phyloP scores from a whole-genome alignment of 2,113 vertebrate genomes.

The Galbula dea region DNA sequence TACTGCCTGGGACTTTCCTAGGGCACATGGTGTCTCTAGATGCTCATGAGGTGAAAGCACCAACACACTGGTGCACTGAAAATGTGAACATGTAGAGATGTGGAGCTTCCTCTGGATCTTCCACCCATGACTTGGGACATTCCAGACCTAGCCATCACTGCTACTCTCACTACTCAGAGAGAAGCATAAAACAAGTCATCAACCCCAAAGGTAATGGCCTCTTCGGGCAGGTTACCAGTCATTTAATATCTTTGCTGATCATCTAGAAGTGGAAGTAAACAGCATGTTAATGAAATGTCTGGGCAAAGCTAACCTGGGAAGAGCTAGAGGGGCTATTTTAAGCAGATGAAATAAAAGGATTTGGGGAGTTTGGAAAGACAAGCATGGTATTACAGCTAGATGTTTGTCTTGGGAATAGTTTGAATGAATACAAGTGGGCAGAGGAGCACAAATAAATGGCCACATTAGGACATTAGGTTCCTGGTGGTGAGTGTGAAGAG shows the following conservation, averaged over 20 bases:
- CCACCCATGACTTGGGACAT: not conserved
- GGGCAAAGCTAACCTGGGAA: constrained; percentile 2
- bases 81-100: not conserved
- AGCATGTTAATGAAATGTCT: constrained; percentile 22
- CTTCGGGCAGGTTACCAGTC: constrained; percentile 29
- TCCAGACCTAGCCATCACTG: not conserved
- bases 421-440: not conserved
- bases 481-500: not conserved
- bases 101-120: not conserved
- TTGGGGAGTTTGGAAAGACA: not conserved
- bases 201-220: constrained; percentile 25
- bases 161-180: not conserved
- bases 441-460: not conserved
- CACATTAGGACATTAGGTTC: not conserved
- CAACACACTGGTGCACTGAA: accelerated
- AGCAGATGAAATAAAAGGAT: not conserved
- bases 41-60: not conserved
- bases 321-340: not conserved
- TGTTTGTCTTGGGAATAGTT: not conserved
- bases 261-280: constrained; percentile 28
- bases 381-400: not conserved
- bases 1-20: not conserved
- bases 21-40: accelerated
- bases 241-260: not conserved
- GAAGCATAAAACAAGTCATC: constrained; percentile 10